phyloP scores from a whole-genome alignment of 2,888 invertebrate species.

The Acanthococcus lagerstroemiae region DNA sequence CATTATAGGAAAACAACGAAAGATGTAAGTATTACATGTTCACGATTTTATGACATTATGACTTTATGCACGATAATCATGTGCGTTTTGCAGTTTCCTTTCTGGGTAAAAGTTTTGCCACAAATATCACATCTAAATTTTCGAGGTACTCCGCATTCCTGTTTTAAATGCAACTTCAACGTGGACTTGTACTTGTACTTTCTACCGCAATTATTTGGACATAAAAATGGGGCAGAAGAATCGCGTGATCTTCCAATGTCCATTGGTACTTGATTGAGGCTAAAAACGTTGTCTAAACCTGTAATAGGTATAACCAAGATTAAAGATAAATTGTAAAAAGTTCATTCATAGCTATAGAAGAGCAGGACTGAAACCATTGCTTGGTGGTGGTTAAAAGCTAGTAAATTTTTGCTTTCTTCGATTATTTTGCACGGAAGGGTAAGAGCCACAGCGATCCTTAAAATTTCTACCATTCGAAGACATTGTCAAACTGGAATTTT shows the following conservation, averaged over 20 bases:
- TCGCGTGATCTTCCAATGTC: too few relatives aligned
- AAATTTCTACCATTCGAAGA: too few relatives aligned
- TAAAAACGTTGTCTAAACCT: not conserved
- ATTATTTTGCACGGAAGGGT: too few relatives aligned
- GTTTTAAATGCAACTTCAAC: not conserved
- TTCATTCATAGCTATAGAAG: too few relatives aligned
- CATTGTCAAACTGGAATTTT: too few relatives aligned
- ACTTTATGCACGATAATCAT: not conserved
- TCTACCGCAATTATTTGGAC: not conserved
- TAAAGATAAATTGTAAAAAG: not conserved
- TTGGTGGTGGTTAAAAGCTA: too few relatives aligned
- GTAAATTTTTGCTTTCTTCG: too few relatives aligned
- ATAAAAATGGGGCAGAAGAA: not conserved
- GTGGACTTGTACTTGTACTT: not conserved
- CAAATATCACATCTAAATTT: not conserved
- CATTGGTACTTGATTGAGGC: not conserved
- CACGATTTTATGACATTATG: not conserved
- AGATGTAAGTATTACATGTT: not conserved
- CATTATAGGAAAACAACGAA: not conserved
- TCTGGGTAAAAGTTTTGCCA: not conserved
- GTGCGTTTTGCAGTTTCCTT: not conserved
- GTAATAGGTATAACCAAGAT: not conserved
- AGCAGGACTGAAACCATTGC: too few relatives aligned
- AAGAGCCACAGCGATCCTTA: too few relatives aligned
- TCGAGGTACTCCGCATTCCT: not conserved